phyloP scores from a whole-genome alignment of 2,888 invertebrate species.

The Catonia carolina region DNA sequence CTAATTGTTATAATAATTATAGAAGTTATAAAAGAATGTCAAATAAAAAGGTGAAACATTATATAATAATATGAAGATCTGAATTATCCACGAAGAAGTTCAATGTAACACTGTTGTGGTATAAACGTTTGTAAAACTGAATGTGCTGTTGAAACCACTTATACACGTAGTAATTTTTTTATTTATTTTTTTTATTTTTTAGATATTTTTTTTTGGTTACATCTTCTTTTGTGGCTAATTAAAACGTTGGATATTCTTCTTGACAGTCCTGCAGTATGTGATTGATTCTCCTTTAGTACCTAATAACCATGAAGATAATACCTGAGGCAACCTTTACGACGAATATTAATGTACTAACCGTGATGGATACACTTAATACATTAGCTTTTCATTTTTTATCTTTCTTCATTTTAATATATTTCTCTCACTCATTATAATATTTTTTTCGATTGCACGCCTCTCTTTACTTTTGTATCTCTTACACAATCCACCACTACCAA shows the following conservation, averaged over 20 bases:
- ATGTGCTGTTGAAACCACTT: too few species aligned
- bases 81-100: too few species aligned
- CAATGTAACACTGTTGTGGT: too few species aligned
- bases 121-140: too few species aligned
- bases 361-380: conserved; percentile 5
- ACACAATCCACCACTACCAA: conserved; percentile 40
- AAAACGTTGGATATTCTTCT: conserved; percentile 17
- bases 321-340: conserved; percentile 17
- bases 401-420: neutral
- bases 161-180: too few species aligned
- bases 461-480: conserved; percentile 44
- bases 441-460: conserved; percentile 29
- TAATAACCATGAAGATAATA: conserved; percentile 16
- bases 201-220: too few species aligned
- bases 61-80: too few species aligned
- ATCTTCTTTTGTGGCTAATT: conserved; percentile 22
- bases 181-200: too few species aligned
- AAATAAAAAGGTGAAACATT: too few species aligned
- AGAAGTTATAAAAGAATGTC: too few species aligned
- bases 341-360: conserved; percentile 20
- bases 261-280: conserved; percentile 13
- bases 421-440: neutral
- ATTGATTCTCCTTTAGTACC: conserved; percentile 12
- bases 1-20: too few species aligned
- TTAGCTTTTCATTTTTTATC: neutral